Conservation (phyloP, 2,797 vertebrate species). For the Acestrorhynchus altus region DNA sequence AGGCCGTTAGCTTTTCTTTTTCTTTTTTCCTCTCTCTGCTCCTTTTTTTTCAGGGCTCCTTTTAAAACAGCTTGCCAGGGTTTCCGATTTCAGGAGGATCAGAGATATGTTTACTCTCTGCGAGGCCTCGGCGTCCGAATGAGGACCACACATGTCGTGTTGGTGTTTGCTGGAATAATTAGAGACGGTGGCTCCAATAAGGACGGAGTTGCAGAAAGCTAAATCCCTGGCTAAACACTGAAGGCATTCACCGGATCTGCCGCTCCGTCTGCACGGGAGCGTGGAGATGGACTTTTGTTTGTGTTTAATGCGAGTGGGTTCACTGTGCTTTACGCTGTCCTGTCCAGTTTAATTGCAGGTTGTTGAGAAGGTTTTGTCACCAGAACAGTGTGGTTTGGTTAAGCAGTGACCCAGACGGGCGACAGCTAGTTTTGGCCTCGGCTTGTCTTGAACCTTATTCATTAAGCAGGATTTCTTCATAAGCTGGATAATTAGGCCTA, state of each 20-base stretch:
- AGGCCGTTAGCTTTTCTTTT: constrained; percentile 45
- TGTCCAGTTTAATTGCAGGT: not conserved
- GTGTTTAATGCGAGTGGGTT: no score
- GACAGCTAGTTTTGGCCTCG: no score
- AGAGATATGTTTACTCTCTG: constrained; percentile 36
- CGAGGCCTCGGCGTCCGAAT: constrained; percentile 53
- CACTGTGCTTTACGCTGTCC: no score
- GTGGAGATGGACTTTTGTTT: no score
- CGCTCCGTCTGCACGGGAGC: not conserved
- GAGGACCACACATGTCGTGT: constrained; percentile 79
- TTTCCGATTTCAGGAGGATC: constrained; percentile 37
- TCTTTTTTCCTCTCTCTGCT: no score
- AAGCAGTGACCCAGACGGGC: not conserved
- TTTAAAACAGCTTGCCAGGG: constrained; percentile 11
- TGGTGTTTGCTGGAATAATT: constrained; percentile 78
- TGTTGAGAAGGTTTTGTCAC: not conserved
- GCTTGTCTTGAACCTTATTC: no score
- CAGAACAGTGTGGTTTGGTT: not conserved
- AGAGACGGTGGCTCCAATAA: constrained; percentile 74
- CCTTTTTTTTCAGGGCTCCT: constrained; percentile 8
- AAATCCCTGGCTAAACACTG: constrained; percentile 69
- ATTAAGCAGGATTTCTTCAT: no score
- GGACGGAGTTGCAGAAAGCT: constrained; percentile 71
- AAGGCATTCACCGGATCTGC: constrained; percentile 40
- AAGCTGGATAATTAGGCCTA: no score